phyloP scores from a whole-genome alignment of 2,113 vertebrate species.

The Tringa solitaria region DNA sequence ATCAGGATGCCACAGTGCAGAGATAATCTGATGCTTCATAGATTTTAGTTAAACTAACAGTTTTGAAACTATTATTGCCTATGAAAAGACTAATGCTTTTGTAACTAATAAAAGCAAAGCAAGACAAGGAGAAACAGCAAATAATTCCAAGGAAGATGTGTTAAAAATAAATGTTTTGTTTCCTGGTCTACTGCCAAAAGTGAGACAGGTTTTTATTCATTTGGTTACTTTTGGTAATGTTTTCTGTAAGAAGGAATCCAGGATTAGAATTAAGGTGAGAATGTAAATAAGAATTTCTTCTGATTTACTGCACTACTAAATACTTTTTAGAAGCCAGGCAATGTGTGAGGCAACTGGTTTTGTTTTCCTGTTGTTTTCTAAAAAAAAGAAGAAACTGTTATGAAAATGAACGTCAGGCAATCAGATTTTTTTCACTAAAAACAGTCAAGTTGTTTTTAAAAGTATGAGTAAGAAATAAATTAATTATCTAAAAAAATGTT shows the following conservation, averaged over 20 bases:
- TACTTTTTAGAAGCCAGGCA: not conserved
- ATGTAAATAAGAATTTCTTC: not conserved
- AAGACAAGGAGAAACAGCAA: not conserved
- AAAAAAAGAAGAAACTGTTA: not conserved
- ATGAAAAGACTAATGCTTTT: not conserved
- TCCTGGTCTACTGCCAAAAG: not conserved
- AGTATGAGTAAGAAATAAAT: not conserved
- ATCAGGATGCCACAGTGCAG: not conserved
- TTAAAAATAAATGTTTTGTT: not conserved
- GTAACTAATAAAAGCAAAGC: not conserved
- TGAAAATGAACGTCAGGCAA: not conserved
- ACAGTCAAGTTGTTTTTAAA: not conserved
- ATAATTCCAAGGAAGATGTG: not conserved
- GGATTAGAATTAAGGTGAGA: not conserved
- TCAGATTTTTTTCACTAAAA: not conserved
- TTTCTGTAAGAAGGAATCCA: not conserved
- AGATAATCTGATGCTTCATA: not conserved
- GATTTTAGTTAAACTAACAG: not conserved
- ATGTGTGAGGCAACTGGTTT: not conserved
- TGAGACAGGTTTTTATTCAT: not conserved
- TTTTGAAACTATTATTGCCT: not conserved
- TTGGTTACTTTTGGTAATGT: not conserved
- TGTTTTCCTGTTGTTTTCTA: not conserved
- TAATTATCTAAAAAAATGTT: not conserved
- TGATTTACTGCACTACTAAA: not conserved